A percentile compares a stretch with the other conserved stretches of the same genome.
These are phyloP conservation scores for Pectinophora gossypiella DNA, from an alignment of 1,140 invertebrate species.

Conservation along the genomic window DNA sequence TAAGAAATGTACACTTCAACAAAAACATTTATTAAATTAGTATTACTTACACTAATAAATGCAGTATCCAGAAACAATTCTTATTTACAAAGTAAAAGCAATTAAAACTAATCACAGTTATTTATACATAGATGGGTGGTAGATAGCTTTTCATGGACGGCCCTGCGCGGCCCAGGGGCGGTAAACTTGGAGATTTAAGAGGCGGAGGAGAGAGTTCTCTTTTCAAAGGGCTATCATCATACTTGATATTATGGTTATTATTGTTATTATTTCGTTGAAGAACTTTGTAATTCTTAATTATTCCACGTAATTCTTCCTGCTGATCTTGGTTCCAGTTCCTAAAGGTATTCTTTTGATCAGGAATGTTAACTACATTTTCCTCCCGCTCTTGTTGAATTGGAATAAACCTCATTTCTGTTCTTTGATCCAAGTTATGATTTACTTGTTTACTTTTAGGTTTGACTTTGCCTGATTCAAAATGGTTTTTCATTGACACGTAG, in stretches of 20 bases:
- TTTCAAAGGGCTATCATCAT: constrained; percentile 26
- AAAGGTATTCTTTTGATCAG: constrained; percentile 2
- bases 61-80: constrained; percentile 24
- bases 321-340: constrained; percentile 20
- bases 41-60: constrained; percentile 50
- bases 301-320: constrained; percentile 48
- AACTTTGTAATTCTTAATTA: constrained; percentile 65
- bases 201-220: constrained; percentile 32
- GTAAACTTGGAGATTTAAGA: constrained; percentile 37
- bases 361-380: constrained; percentile 7
- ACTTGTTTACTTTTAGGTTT: constrained; percentile 32
- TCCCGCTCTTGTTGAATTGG: constrained; percentile 14
- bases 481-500: constrained; percentile 48
- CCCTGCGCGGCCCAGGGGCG: constrained; percentile 58
- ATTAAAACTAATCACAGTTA: constrained; percentile 43
- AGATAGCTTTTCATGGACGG: constrained; percentile 61
- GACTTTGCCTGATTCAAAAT: constrained; percentile 57
- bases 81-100: constrained; percentile 37
- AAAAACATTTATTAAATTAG: no score
- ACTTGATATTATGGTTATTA: no score
- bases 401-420: constrained; percentile 18
- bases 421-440: constrained; percentile 17
- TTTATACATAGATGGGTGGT: constrained; percentile 55
- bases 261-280: constrained; percentile 45
- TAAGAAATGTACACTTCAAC: no score